phyloP scores from a whole-genome alignment of 2,888 invertebrate genomes.

The Pediacus dermestoides region DNA sequence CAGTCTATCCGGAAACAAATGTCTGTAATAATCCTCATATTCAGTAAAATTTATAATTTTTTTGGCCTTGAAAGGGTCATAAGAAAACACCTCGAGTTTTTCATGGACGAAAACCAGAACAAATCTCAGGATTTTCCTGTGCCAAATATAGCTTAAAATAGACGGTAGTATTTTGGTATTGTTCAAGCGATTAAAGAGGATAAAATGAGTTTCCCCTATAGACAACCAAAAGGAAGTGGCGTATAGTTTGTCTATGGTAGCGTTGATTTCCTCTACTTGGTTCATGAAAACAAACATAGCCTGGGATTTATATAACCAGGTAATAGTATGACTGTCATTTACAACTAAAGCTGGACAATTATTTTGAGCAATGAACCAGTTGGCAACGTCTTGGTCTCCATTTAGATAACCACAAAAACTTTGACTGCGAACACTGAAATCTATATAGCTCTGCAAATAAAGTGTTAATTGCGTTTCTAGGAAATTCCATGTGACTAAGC shows the following conservation, averaged over 20 bases:
- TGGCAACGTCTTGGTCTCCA: no score
- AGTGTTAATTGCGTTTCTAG: no score
- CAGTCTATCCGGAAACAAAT: conserved; percentile 6
- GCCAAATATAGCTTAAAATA: conserved; percentile 14
- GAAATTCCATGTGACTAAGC: no score
- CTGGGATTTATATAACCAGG: no score
- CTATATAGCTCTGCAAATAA: no score
- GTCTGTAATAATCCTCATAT: conserved; percentile 3
- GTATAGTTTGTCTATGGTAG: conserved; percentile 2
- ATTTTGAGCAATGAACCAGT: no score
- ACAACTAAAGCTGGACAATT: no score
- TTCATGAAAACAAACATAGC: conserved; percentile 9
- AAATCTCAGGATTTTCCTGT: conserved; percentile 16
- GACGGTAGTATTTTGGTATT: conserved; percentile 10
- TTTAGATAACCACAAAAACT: no score
- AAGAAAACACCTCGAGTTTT: conserved; percentile 14
- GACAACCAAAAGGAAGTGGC: conserved; percentile 3
- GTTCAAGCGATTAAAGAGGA: conserved; percentile 10
- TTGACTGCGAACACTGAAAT: no score
- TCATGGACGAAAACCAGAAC: conserved; percentile 15
- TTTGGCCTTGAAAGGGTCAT: conserved; percentile 16
- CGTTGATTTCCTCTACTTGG: not conserved
- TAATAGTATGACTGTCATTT: no score
- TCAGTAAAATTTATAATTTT: conserved; percentile 5
- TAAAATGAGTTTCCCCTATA: conserved; percentile 9